Conservation (phyloP, 2,113 vertebrate genomes). For the Neodontobutis hainanensis region DNA sequence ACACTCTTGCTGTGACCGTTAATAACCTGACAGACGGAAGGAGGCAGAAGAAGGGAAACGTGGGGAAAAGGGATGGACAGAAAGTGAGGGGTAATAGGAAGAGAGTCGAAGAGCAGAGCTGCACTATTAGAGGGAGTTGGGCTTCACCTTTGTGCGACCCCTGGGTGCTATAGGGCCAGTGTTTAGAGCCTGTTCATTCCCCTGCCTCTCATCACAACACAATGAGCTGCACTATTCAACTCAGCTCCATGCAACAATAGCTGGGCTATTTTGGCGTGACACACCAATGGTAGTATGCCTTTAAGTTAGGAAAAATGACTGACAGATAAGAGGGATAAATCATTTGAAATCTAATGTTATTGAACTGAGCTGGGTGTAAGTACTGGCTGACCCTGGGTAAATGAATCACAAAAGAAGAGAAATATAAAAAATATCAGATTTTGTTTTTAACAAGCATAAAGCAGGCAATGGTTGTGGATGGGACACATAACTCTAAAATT, state of each 20-base stretch:
- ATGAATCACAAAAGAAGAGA: conserved; percentile 30
- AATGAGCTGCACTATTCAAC: conserved; percentile 77
- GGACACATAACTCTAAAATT: too few relatives aligned
- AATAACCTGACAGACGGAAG: conserved; percentile 69
- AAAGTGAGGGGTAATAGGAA: conserved; percentile 31
- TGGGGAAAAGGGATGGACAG: conserved; percentile 10
- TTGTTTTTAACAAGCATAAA: too few relatives aligned
- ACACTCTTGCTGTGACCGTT: conserved; percentile 73
- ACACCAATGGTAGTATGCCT: conserved; percentile 65
- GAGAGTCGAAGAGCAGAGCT: conserved; percentile 45
- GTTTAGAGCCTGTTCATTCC: conserved; percentile 77
- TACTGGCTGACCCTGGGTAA: not conserved
- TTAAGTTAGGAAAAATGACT: conserved; percentile 45
- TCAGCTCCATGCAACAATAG: conserved; percentile 68
- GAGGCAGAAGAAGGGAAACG: conserved; percentile 19
- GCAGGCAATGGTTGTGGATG: too few relatives aligned
- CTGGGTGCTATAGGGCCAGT: conserved; percentile 69
- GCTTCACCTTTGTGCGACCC: conserved; percentile 80
- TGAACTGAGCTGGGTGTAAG: conserved; percentile 4
- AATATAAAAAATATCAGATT: too few relatives aligned
- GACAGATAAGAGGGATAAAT: conserved; percentile 17
- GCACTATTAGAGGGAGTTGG: conserved; percentile 60
- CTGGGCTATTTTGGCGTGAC: conserved; percentile 75
- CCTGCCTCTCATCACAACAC: conserved; percentile 76
- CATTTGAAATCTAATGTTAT: conserved; percentile 13